Percentiles rank a stretch among this genome's conserved stretches.
These are phyloP conservation scores for Calephelis virginiensis DNA, from an alignment of 1,140 invertebrate species.

Conservation along the genomic window DNA sequence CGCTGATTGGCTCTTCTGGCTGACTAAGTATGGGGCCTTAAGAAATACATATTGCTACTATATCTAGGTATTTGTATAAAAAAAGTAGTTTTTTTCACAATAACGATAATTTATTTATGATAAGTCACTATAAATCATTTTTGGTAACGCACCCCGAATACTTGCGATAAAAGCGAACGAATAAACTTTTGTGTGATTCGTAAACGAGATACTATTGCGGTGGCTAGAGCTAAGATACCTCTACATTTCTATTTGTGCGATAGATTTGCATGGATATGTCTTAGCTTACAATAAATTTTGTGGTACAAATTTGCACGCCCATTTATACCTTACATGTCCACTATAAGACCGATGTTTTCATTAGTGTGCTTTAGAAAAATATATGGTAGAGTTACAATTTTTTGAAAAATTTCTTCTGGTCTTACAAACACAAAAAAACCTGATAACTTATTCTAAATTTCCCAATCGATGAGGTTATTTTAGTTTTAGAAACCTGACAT, in stretches of 20 bases:
- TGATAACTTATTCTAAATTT: too few species aligned
- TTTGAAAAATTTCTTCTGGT: too few species aligned
- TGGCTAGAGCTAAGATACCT: constrained; percentile 17
- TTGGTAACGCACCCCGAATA: constrained; percentile 53
- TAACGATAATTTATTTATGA: constrained; percentile 74
- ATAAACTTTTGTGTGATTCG: constrained; percentile 74
- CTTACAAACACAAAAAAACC: too few species aligned
- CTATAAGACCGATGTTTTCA: too few species aligned
- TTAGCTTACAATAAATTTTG: not conserved
- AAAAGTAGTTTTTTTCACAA: constrained; percentile 57
- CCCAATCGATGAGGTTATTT: too few species aligned
- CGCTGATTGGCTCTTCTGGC: too few species aligned
- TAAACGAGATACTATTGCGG: constrained; percentile 56
- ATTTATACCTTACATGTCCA: too few species aligned
- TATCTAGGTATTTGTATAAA: constrained; percentile 5
- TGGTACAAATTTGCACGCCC: not conserved
- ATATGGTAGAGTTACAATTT: too few species aligned
- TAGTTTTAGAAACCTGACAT: too few species aligned
- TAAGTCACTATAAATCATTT: constrained; percentile 76
- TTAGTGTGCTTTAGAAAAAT: too few species aligned
- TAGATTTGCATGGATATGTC: constrained; percentile 31
- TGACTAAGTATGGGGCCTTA: too few species aligned
- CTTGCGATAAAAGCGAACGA: constrained; percentile 69
- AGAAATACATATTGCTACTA: constrained; percentile 43
- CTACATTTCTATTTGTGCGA: constrained; percentile 20